Evolutionary conservation across 2,888 invertebrate genomes (phyloP).

Genomic region (Thymelicus sylvestris): DNA sequence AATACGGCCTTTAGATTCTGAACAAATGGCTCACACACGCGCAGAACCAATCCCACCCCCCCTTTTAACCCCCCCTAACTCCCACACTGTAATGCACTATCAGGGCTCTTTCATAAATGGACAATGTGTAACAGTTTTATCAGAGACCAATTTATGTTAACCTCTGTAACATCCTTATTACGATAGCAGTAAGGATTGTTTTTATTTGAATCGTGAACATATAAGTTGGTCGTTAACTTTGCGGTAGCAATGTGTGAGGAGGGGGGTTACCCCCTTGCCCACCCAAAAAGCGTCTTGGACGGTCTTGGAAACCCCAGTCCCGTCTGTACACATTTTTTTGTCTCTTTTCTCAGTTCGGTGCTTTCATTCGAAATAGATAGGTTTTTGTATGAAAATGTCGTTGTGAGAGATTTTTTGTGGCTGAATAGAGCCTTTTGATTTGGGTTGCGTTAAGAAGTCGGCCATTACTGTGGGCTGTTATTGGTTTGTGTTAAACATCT

Average conservation of each 20-base stretch:
- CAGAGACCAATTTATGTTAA: constrained; percentile 42
- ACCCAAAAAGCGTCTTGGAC: constrained; percentile 72
- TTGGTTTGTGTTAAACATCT: background rate
- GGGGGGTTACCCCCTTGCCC: constrained; percentile 47
- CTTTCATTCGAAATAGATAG: constrained; percentile 66
- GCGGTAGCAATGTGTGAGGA: constrained; percentile 41
- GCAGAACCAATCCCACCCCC: constrained; percentile 47
- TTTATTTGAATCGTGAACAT: constrained; percentile 39
- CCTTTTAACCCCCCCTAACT: constrained; percentile 40
- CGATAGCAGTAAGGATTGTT: constrained; percentile 45
- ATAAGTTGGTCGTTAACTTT: constrained; percentile 47
- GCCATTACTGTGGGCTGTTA: background rate
- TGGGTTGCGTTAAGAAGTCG: constrained; percentile 29
- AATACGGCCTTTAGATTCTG: constrained; percentile 58
- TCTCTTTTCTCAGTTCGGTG: constrained; percentile 63
- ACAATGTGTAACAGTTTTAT: constrained; percentile 52
- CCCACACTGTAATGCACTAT: constrained; percentile 54
- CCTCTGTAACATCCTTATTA: constrained; percentile 13
- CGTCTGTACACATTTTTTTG: constrained; percentile 77
- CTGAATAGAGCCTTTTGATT: constrained; percentile 37
- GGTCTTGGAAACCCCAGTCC: constrained; percentile 80
- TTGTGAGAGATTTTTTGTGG: constrained; percentile 40
- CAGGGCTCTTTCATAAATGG: constrained; percentile 65
- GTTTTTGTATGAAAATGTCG: constrained; percentile 50
- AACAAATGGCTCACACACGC: constrained; percentile 56